phyloP scores from a whole-genome alignment of 2,888 invertebrate genomes.

The Herminia tarsipennalis region DNA sequence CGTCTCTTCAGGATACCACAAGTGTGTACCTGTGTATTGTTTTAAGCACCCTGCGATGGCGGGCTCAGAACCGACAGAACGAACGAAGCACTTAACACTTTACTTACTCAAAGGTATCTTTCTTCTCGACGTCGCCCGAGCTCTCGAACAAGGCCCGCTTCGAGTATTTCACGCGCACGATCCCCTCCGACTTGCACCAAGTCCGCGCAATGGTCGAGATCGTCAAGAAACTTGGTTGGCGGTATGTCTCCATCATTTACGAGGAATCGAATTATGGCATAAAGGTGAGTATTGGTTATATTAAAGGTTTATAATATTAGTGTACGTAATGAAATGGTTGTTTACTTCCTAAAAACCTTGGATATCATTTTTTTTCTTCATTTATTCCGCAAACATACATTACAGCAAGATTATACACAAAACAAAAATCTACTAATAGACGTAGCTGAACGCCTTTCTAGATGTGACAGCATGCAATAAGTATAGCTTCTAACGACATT shows the following conservation, averaged over 20 bases:
- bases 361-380: too few relatives aligned
- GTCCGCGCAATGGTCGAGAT: slow-evolving; percentile 98
- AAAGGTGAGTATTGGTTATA: slow-evolving; percentile 87
- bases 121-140: slow-evolving; percentile 97
- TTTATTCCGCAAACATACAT: too few relatives aligned
- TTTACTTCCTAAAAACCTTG: too few relatives aligned
- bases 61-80: too few relatives aligned
- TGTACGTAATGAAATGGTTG: too few relatives aligned
- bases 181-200: slow-evolving; percentile 97
- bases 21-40: slow-evolving; percentile 50
- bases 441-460: too few relatives aligned
- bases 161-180: slow-evolving; percentile 96
- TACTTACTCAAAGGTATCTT: slow-evolving; percentile 90
- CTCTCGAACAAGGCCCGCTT: slow-evolving; percentile 97
- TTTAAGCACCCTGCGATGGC: too few relatives aligned
- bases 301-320: too few relatives aligned
- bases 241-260: slow-evolving; percentile 97
- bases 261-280: slow-evolving; percentile 98
- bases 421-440: too few relatives aligned
- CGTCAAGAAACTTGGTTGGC: slow-evolving; percentile 94
- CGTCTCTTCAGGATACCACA: slow-evolving; percentile 97
- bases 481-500: too few relatives aligned
- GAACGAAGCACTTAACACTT: background rate
- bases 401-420: too few relatives aligned
- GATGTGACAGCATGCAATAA: too few relatives aligned